These are phyloP conservation scores for Cabera pusaria DNA, from an alignment of 2,888 invertebrate species.

Conservation along the genomic window DNA sequence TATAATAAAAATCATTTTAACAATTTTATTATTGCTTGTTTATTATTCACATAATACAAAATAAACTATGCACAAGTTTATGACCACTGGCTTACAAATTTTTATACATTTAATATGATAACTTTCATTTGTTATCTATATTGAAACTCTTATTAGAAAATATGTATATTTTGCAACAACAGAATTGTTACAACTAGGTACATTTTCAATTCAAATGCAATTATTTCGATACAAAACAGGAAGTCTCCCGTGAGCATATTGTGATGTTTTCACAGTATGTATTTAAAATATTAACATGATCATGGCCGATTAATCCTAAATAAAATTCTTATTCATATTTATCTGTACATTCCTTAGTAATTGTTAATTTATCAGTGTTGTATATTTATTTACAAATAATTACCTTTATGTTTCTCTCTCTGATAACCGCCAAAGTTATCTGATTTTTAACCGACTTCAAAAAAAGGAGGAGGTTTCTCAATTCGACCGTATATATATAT, in stretches of 20 bases:
- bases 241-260: constrained; percentile 58
- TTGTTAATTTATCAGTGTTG: constrained; percentile 51
- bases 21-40: constrained; percentile 86
- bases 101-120: constrained; percentile 60
- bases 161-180: constrained; percentile 46
- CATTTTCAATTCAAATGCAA: too few relatives aligned
- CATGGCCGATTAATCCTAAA: constrained; percentile 67
- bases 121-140: too few relatives aligned
- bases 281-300: constrained; percentile 52
- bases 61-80: constrained; percentile 86
- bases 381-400: constrained; percentile 66
- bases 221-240: constrained; percentile 55
- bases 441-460: too few relatives aligned
- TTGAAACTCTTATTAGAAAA: too few relatives aligned
- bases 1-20: constrained; percentile 71
- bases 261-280: constrained; percentile 59
- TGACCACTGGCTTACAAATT: constrained; percentile 68
- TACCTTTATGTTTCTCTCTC: constrained; percentile 42
- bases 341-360: constrained; percentile 69
- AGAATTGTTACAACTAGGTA: too few relatives aligned
- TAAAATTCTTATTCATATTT: constrained; percentile 58
- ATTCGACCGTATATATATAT: too few relatives aligned
- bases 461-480: too few relatives aligned
- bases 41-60: constrained; percentile 87
- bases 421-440: constrained; percentile 24